Evolutionary conservation across 2,888 invertebrate genomes (phyloP).

Genomic region (Copidosoma aretas): DNA sequence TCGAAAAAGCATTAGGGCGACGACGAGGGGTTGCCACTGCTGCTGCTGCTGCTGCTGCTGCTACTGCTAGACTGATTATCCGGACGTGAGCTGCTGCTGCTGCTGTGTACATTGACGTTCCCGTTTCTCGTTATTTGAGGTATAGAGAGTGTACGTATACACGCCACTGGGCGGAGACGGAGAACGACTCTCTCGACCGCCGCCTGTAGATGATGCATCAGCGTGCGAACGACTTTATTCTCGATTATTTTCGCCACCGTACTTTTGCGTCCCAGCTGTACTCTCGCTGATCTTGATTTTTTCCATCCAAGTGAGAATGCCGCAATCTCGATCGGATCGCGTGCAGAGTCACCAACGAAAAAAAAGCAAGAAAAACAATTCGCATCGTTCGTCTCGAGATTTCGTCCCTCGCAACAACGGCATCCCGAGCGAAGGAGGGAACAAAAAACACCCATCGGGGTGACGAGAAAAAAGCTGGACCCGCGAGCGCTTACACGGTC

Average conservation of each 20-base stretch:
- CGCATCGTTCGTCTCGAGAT: no score
- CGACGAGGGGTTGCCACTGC: neutral
- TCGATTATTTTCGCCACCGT: neutral
- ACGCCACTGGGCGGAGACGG: neutral
- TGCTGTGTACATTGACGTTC: neutral
- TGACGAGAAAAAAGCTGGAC: slow-evolving; percentile 4
- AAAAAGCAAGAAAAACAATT: no score
- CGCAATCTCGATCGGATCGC: no score
- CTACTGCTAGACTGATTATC: slow-evolving; percentile 7
- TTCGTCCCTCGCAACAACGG: no score
- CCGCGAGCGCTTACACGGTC: neutral
- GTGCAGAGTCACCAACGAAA: no score
- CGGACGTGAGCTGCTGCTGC: slow-evolving; percentile 1
- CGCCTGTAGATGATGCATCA: no score
- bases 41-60: no score
- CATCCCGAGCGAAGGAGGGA: neutral
- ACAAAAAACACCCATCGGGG: neutral
- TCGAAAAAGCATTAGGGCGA: slow-evolving; percentile 30
- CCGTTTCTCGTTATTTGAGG: neutral
- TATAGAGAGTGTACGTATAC: neutral
- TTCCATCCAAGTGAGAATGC: no score
- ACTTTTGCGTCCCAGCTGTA: neutral
- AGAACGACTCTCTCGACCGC: no score
- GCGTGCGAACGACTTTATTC: slow-evolving; percentile 19
- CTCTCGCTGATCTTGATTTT: no score